phyloP scores from a whole-genome alignment of 2,888 invertebrate species.

The Polietes domitor region DNA sequence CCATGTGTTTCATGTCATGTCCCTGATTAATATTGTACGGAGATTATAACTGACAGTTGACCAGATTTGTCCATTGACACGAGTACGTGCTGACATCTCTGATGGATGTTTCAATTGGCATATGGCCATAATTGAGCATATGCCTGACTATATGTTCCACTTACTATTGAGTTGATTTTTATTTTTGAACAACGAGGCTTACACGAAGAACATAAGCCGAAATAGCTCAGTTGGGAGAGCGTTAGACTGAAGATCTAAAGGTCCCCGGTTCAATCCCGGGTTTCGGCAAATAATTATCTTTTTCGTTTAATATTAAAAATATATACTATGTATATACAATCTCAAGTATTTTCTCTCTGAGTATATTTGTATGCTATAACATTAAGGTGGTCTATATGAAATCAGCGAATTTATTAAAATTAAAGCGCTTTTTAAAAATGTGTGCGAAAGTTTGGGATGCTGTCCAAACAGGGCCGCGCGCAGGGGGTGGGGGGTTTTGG shows the following conservation, averaged over 20 bases:
- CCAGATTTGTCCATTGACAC: slow-evolving; percentile 54
- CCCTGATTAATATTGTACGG: slow-evolving; percentile 40
- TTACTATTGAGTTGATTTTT: no score
- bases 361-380: no score
- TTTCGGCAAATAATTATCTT: slow-evolving; percentile 86
- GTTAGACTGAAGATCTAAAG: slow-evolving; percentile 90
- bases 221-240: slow-evolving; percentile 83
- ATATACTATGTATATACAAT: no score
- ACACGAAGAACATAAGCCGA: background rate
- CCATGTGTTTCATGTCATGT: slow-evolving; percentile 59
- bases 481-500: no score
- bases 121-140: background rate
- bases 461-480: no score
- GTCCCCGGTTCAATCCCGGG: slow-evolving; percentile 89
- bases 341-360: no score
- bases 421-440: no score
- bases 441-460: no score
- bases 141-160: no score
- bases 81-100: slow-evolving; percentile 27
- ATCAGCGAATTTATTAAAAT: no score
- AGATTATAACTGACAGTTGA: slow-evolving; percentile 54
- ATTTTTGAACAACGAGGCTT: background rate
- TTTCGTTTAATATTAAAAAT: no score
- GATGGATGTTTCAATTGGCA: slow-evolving; percentile 43
- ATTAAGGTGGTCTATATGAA: no score